Percentiles rank a stretch among this genome's conserved stretches.
Evolutionary conservation across 1,140 invertebrate genomes (phyloP).

Genomic region (Cyphomyrmex costatus): DNA sequence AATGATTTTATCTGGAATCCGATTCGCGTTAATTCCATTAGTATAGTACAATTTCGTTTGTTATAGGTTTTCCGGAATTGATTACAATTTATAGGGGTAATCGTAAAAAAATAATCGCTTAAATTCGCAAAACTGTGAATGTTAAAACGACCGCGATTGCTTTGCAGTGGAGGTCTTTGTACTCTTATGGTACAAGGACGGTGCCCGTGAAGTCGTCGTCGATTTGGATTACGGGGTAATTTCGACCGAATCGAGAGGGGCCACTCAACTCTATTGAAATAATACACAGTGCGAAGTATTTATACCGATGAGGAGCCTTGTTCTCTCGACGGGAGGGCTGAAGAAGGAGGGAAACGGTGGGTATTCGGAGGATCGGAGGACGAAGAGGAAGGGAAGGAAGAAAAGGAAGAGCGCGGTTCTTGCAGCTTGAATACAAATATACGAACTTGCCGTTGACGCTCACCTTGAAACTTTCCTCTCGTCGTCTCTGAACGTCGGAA

Average conservation of each 20-base stretch:
- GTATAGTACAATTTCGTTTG: slow-evolving; percentile 15
- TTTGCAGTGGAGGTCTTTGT: slow-evolving; percentile 47
- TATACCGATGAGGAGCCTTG: slow-evolving; percentile 72
- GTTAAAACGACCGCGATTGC: not conserved
- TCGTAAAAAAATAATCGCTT: slow-evolving; percentile 26
- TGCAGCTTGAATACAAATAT: slow-evolving; percentile 70
- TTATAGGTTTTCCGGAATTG: slow-evolving; percentile 30
- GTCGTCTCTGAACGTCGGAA: slow-evolving; percentile 47
- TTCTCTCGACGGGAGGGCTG: slow-evolving; percentile 50
- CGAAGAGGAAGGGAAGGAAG: slow-evolving; percentile 59
- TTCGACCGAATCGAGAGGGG: slow-evolving; percentile 65
- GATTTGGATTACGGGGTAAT: slow-evolving; percentile 48
- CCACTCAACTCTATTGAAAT: slow-evolving; percentile 75
- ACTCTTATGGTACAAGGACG: slow-evolving; percentile 52
- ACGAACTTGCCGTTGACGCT: slow-evolving; percentile 60
- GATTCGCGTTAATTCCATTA: slow-evolving; percentile 15
- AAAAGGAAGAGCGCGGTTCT: slow-evolving; percentile 71
- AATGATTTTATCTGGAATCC: slow-evolving; percentile 38
- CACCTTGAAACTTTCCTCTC: slow-evolving; percentile 56
- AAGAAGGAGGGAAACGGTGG: slow-evolving; percentile 16
- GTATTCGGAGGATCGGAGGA: slow-evolving; percentile 11
- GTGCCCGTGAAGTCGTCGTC: slow-evolving; percentile 33
- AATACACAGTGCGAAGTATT: slow-evolving; percentile 77
- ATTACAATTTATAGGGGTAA: slow-evolving; percentile 19
- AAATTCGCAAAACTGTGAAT: not conserved